Base-by-base conservation (phyloP, 1,140 invertebrate species). In the Stegodyphus mimosarum region DNA sequence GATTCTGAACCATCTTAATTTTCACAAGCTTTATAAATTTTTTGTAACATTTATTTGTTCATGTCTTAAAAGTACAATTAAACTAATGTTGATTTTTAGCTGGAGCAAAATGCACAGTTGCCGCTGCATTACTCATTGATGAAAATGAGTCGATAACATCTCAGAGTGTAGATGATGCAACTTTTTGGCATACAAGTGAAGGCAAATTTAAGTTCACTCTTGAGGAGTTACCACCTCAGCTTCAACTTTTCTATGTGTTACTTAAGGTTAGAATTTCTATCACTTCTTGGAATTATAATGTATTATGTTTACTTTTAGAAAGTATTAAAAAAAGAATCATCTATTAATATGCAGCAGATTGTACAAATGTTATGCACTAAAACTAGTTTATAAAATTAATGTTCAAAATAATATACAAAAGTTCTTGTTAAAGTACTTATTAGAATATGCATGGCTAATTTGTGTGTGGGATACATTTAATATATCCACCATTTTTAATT, bases 201-300 rank as follows among this genome's bases (percentile, higher is more conserved):
- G 97, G 97, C 51, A 96, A 97, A 90, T 98, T 98, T 89, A 94
- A 95, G 89, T 98, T 98, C 91, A 93, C 92, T 70, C 84, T 99
- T 15, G 95, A 97, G n/a, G 95, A 97, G 89, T 91, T 99, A 87
- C 97, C 98, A 0, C 94, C 97, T 86, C 95, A 97, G 83, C 90
- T 99, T 70, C 97, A 98, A 89, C 95, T 98, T 71, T 96, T 98
- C 87, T 95, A 98, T 90, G 94, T 96, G 89, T 90, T 99, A 6
- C 90, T 99, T 10, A 95, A 96, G 92, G 96, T 97, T 91, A 88
- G 17, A 60, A 10, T 60, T 60, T 10, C 9, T 5, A 10, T 15
- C 15, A 60, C 9, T 10, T 60, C 15, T 5, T 60, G 55, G 33
- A 3, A 33, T 33, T 33, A 33, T 33, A 33, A 33, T 33, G 33